These are phyloP conservation scores for Cololabis saira DNA, from an alignment of 2,113 vertebrate species.

Conservation along the genomic window DNA sequence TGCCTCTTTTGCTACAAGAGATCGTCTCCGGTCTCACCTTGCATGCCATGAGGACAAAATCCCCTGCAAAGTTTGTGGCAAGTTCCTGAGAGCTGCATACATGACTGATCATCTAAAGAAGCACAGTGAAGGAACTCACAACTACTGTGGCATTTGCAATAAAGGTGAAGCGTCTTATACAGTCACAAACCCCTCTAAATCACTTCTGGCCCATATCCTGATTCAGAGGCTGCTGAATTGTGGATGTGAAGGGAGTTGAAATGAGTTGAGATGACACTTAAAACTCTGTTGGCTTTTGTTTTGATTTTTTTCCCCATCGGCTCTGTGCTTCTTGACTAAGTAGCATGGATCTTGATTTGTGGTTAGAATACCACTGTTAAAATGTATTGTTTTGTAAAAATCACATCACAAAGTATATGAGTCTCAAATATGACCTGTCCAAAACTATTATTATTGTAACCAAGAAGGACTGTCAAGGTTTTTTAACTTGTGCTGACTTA, in stretches of 20 bases:
- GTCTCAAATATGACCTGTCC: too few species aligned
- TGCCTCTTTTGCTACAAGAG: constrained; percentile 96
- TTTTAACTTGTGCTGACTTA: too few species aligned
- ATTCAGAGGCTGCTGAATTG: neutral
- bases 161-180: constrained; percentile 87
- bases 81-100: constrained; percentile 95
- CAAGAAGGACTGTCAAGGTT: too few species aligned
- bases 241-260: too few species aligned
- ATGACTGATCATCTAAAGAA: constrained; percentile 99
- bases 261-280: too few species aligned
- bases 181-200: neutral
- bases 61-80: constrained; percentile 98
- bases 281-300: neutral
- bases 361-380: too few species aligned
- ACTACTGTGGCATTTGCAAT: constrained; percentile 99
- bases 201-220: neutral
- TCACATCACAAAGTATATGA: too few species aligned
- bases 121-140: constrained; percentile 97
- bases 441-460: too few species aligned
- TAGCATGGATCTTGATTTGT: too few species aligned
- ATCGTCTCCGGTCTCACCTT: constrained; percentile 96
- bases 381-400: too few species aligned
- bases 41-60: constrained; percentile 99
- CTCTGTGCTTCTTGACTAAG: neutral
- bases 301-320: neutral